Percentiles rank a stretch among this genome's conserved stretches.
phyloP scores from a whole-genome alignment of 1,140 invertebrate species.

The Metopolophium dirhodum region DNA sequence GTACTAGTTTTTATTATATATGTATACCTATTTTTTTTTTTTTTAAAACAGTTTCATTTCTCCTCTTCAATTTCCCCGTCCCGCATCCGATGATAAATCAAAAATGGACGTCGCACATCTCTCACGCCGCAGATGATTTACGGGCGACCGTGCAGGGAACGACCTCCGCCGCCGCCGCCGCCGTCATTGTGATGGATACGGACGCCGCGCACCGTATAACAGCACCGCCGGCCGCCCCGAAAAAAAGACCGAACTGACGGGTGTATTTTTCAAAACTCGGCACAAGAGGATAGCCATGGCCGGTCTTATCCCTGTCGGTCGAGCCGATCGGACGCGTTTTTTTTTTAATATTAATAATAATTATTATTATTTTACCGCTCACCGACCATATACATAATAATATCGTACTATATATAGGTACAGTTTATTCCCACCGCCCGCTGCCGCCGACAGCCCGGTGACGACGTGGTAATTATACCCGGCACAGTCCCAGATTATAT shows the following conservation, averaged over 20 bases:
- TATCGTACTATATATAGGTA: neutral
- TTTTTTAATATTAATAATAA: conserved; percentile 22
- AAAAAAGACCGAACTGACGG: neutral
- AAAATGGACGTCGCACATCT: conserved; percentile 51
- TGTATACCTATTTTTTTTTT: conserved; percentile 26
- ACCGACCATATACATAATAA: no score
- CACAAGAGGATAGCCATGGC: neutral
- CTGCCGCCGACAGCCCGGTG: neutral
- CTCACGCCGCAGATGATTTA: conserved; percentile 45
- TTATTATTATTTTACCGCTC: conserved; percentile 1
- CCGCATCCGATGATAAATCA: conserved; percentile 40
- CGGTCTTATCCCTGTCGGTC: neutral
- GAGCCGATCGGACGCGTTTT: neutral
- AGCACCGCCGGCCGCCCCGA: conserved; percentile 11
- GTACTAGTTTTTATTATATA: neutral
- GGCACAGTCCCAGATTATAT: neutral
- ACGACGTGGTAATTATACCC: conserved; percentile 21
- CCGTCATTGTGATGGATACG: conserved; percentile 44
- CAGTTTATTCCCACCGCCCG: neutral
- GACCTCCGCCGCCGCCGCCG: conserved; percentile 28
- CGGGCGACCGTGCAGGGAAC: conserved; percentile 36
- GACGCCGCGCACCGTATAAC: neutral
- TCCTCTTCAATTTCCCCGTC: conserved; percentile 45
- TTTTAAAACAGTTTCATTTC: conserved; percentile 42
- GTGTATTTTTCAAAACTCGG: neutral